These are phyloP conservation scores for Xenotilapia flavipinnis DNA, from an alignment of 2,113 vertebrate genomes.

Conservation along the genomic window DNA sequence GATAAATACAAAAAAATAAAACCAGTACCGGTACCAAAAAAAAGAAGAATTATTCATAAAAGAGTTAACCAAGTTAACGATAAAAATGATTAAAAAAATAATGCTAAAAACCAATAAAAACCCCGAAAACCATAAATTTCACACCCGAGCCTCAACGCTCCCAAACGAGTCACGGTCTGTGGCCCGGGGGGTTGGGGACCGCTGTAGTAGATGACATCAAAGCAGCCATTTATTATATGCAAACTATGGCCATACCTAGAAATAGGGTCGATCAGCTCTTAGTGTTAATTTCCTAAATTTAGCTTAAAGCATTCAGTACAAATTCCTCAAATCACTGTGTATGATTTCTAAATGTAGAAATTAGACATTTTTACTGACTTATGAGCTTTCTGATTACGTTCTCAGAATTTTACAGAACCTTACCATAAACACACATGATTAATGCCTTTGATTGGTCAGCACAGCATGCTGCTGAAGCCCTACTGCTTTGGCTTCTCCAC, in stretches of 20 bases:
- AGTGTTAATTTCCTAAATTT: not conserved
- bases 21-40: not conserved
- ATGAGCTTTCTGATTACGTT: not conserved
- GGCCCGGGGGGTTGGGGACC: not conserved
- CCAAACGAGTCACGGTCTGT: rapidly evolving
- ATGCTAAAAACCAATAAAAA: not conserved
- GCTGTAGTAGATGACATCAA: not conserved
- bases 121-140: not conserved
- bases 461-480: not conserved
- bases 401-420: not conserved
- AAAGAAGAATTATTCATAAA: not conserved
- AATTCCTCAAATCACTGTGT: not conserved
- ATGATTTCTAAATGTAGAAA: not conserved
- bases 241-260: not conserved
- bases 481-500: not conserved
- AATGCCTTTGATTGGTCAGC: not conserved
- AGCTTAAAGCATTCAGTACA: not conserved
- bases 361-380: not conserved
- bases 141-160: not conserved
- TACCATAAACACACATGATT: not conserved
- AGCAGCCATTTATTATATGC: not conserved
- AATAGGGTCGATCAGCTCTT: not conserved
- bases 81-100: not conserved
- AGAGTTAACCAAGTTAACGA: not conserved
- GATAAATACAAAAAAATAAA: not conserved